Percentiles rank a stretch among this genome's conserved stretches.
These are phyloP conservation scores for Plagiodera versicolora DNA, from an alignment of 2,888 invertebrate species.

Conservation along the genomic window DNA sequence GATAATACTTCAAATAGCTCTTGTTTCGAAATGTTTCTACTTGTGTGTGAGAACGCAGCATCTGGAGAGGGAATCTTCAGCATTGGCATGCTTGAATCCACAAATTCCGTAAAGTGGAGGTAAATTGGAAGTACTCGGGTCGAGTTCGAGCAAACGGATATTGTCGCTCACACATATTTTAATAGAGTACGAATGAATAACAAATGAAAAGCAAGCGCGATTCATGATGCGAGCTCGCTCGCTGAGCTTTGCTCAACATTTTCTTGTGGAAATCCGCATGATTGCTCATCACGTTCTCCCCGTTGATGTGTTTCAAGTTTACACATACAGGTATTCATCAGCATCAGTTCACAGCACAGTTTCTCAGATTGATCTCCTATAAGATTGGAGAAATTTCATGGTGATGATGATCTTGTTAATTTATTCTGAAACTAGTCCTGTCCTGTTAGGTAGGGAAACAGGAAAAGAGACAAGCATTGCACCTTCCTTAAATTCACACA, in stretches of 20 bases:
- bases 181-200: conserved; percentile 10
- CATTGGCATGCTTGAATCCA: conserved; percentile 7
- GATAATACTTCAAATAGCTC: conserved; percentile 14
- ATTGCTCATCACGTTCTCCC: not conserved
- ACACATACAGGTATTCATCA: too few relatives aligned
- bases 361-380: too few relatives aligned
- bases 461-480: too few relatives aligned
- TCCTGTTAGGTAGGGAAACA: too few relatives aligned
- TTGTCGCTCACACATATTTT: conserved; percentile 12
- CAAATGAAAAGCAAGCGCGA: conserved; percentile 10
- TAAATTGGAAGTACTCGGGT: conserved; percentile 12
- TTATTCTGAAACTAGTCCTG: too few relatives aligned
- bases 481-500: too few relatives aligned
- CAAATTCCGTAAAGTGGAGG: conserved; percentile 14
- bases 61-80: conserved; percentile 4
- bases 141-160: conserved; percentile 6
- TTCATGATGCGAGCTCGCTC: conserved; percentile 5
- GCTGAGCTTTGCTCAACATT: not conserved
- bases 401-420: too few relatives aligned
- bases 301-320: not conserved
- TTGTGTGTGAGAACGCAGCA: conserved; percentile 14
- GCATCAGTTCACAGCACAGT: too few relatives aligned
- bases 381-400: too few relatives aligned
- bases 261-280: not conserved
- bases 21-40: conserved; percentile 12